Evolutionary conservation across 1,140 invertebrate genomes (phyloP), one percentile per base, ranked within the genome.

Genomic region (Bombus turneri): DNA sequence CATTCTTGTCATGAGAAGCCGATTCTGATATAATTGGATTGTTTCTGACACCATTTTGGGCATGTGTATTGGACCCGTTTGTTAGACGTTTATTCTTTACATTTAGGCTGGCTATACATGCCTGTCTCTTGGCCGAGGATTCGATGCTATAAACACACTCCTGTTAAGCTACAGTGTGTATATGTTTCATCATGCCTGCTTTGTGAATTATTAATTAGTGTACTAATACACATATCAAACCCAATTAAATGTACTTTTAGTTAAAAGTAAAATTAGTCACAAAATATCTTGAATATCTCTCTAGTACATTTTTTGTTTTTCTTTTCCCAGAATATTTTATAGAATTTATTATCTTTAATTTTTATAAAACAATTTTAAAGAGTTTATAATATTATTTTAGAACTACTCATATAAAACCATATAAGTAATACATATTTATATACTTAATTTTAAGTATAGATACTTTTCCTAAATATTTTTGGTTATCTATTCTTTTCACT

Each of bases 101-200:
- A 92, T 94, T 95, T 93, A 92, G 87, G 91, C 86, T 92, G 88
- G 83, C 87, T 91, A 92, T 89, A 87, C 92, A 91, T 92, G 93
- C 90, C 91, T 94, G 93, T 93, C 91, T 91, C 86, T 92, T 94
- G 93, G 92, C 88, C 79, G 93, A 90, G 84, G 94, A 85, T 91
- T 95, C 91, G 92, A 94, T 92, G 90, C 95, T 95, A 95, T 90
- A 95, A 95, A 95, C 91, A 95, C 88, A 94, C 87, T 93, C 87
- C 89, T 88, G 91, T 95, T 95, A 94, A 72, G 82, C 71, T 72
- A 90, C 34, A 81, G 79, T 87, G 79, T 87, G 88, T 87, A 87
- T 82, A 84, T 31, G 64, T 87, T 83, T 82, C 64, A 81, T 81
- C 77, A 76, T 87, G 82, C 69, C 81, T 89, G 87, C 53, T 80